Base-by-base conservation (phyloP, 2,797 vertebrate species). In the Eulemur rubriventer region DNA sequence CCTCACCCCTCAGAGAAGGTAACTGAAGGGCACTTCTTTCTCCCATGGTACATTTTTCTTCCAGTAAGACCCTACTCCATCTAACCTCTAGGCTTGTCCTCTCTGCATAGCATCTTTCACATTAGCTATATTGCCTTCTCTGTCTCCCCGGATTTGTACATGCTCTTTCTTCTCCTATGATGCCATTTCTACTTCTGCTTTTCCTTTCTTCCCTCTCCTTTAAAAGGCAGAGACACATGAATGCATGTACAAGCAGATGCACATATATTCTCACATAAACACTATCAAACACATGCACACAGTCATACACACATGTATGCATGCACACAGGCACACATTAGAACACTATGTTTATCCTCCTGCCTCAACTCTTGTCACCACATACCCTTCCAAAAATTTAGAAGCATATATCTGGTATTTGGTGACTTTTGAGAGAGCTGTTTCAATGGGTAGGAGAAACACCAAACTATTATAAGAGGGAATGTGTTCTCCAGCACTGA, bases 181-280 rank as follows among this genome's bases (percentile, higher is more conserved):
- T 33, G 5, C 7, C 26, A n/a, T 95, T 76, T 78, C 6, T 50
- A 59, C 8, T 9, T 79, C 38, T 72, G 35, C 41, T 26, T 72
- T 69, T 92, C 28, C 50, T 59, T 93, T 83, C 55, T 84, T 9
- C 10, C 30, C 72, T 26, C 76, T 16, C 16, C 33, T 91, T 79
- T 4, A 65, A 76, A 73, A 81, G 2, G 2, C 0, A 81, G 35
- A 46, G 35, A 28, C 4, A 75, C 14, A 28, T 28, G 50, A 1
- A 17, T 9, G 26, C 12, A 3, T 11, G 13, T 1, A 5, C 16
- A n/a, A 8, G 4, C 24, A 67, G 2, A 43, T 2, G n/a, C 43
- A 63, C 9, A 5, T 24, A 69, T 10, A 3, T 24, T 9, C 28
- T 55, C 35, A 76, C 4, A 33, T 3, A 41, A 18, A 72, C 26